Base-by-base conservation (phyloP, 2,113 vertebrate species). In the Hassar affinis region DNA sequence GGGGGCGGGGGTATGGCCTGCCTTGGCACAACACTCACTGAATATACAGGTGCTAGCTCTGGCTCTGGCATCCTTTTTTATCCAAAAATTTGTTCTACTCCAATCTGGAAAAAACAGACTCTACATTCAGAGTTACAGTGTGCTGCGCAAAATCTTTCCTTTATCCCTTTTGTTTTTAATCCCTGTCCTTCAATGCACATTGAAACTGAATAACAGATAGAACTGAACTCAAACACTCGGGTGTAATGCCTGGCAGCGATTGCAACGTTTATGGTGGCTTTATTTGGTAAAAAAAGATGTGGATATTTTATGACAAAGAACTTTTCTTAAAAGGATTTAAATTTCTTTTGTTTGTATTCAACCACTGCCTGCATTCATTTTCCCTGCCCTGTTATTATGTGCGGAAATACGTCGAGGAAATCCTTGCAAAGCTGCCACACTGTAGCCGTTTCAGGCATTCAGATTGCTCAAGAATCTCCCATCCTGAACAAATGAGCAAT, bases 221-320 rank as follows among this genome's bases (percentile, higher is more conserved):
- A 42, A 94, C 20, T 6, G 30, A 68, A 6, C 1, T 20, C 18
- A 66, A 35, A 68, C 33, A 38, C 22, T 38, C 33, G 2, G 64
- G 18, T 68, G 18, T 68, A 38, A 69, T 5, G 66, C 66, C 66
- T 42, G 25, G 35, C 22, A 38, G 3, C 38, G 66, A 71, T 71
- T 97, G 94, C 97, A 96, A 96, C 97, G 97, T 98, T 97, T 95
- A 95, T 97, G 97, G 96, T 98, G 97, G 96, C 97, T 97, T 96
- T 98, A 96, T 98, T 95, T 97, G 96, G 96, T 98, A 95, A 95
- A 94, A 98, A 96, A 96, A 91, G 91, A 10, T 97, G 96, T 98
- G 95, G 94, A 45, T 71, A 71, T 71, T 97, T 98, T 97, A 92
- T 96, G 96, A 96, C 96, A 93, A 62, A 20, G n/a, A 25, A 18